Evolutionary conservation across 2,797 vertebrate species (phyloP), one percentile per base, ranked within the genome.

Genomic region (Chelidonichthys spinosus): DNA sequence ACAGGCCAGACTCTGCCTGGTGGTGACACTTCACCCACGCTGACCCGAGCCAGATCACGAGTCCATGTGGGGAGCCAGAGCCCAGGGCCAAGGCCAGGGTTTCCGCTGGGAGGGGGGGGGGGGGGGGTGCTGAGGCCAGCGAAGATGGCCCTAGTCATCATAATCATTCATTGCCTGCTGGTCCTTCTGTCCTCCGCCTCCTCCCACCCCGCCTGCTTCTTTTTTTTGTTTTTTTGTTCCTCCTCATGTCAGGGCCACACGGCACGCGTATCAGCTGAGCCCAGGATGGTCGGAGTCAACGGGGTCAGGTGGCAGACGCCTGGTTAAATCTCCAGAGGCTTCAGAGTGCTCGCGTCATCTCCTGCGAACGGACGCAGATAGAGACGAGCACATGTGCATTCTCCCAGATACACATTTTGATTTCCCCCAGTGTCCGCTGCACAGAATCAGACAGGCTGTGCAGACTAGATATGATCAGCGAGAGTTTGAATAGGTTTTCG

Each of bases 251-350:
- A 74, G 83, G 84, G 87, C 82, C 79, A 82, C 85, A 74, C 83
- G 90, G 86, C 92, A 91, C 89, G 85, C 81, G 89, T 89, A 90
- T 92, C 91, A 92, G 92, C 92, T 94, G 89, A 93, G 91, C 83
- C 82, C 87, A 85, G 89, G 87, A 89, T 75, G 88, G 81, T 82
- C 50, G 6, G 89, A 92, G 93, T 95, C 92, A 93, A 77, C 40
- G 63, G 89, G 94, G 95, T 95, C 92, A 93, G 83, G 82, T 87
- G 93, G 93, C 92, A 94, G 94, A 93, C 92, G 94, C 92, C 90
- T 93, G 85, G 90, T 95, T 94, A 94, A 94, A 89, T 92, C 94
- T 93, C 93, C 69, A 25, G 91, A 88, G 95, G 83, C 72, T 72
- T 72, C 81, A 73, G 67, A 91, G 85, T 63, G 71, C 77, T 74